These are phyloP conservation scores for Chionodraco myersi DNA, from an alignment of 2,113 vertebrate genomes.

Conservation along the genomic window DNA sequence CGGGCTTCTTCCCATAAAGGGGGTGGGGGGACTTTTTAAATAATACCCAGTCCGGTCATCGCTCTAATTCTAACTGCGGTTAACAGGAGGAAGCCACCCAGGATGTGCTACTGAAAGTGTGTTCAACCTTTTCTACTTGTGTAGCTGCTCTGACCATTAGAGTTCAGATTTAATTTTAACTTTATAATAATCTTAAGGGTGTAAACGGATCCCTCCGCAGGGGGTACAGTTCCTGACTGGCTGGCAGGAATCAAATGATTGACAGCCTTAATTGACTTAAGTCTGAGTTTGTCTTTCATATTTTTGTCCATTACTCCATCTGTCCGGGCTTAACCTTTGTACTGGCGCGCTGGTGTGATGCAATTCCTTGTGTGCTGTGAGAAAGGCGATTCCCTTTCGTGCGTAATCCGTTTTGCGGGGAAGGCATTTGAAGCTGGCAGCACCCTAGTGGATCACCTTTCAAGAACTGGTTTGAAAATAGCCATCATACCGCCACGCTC, in stretches of 20 bases:
- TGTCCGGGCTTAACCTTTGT: constrained; percentile 49
- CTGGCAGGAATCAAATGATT: constrained; percentile 21
- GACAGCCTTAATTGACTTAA: constrained; percentile 40
- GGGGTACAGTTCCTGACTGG: constrained; percentile 31
- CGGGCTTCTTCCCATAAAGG: background rate
- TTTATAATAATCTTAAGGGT: constrained; percentile 34
- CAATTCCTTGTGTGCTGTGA: constrained; percentile 41
- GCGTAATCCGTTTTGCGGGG: constrained; percentile 50
- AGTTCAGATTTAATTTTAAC: constrained; percentile 58
- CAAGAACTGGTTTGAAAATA: constrained; percentile 78
- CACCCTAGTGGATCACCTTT: constrained; percentile 62
- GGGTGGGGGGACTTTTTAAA: background rate
- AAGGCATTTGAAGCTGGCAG: constrained; percentile 54
- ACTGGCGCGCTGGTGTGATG: constrained; percentile 31
- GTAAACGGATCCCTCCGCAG: constrained; percentile 51
- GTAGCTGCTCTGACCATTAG: constrained; percentile 26
- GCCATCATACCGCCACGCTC: constrained; percentile 52
- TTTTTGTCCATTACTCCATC: constrained; percentile 11
- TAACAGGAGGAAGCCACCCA: background rate
- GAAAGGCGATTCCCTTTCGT: constrained; percentile 63
- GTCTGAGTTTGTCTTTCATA: constrained; percentile 31
- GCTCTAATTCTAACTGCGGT: constrained; percentile 18
- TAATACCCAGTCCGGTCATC: constrained; percentile 22
- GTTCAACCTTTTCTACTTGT: constrained; percentile 9
- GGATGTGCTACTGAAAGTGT: background rate